A percentile compares a stretch with the other conserved stretches of the same genome.
These are phyloP conservation scores for Poeciliopsis retropinna DNA, from an alignment of 2,113 vertebrate genomes.

Conservation along the genomic window DNA sequence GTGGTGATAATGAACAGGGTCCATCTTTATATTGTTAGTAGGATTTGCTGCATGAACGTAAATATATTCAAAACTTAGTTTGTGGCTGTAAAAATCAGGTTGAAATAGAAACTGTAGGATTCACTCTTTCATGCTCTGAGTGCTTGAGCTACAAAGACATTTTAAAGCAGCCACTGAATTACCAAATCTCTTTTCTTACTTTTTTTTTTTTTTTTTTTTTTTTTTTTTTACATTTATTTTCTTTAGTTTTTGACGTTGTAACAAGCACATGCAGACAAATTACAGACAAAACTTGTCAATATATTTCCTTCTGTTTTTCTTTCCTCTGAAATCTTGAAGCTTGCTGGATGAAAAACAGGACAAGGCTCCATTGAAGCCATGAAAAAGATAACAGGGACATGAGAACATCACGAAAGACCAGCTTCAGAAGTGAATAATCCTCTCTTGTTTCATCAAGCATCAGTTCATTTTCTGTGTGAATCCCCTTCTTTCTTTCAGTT, in stretches of 20 bases:
- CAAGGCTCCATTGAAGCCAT: conserved; percentile 49
- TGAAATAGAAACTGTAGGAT: too few relatives aligned
- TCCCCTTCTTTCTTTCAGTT: conserved; percentile 19
- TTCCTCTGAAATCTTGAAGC: conserved; percentile 23
- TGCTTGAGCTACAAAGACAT: too few relatives aligned
- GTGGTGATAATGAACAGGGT: neutral
- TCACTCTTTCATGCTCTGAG: too few relatives aligned
- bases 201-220: neutral
- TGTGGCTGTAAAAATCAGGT: too few relatives aligned
- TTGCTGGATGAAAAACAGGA: conserved; percentile 23
- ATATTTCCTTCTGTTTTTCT: neutral
- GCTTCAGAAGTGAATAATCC: conserved; percentile 40
- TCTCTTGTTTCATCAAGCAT: conserved; percentile 41
- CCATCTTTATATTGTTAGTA: neutral
- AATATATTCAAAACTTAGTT: neutral
- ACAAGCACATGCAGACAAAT: neutral
- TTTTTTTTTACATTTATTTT: neutral
- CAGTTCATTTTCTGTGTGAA: conserved; percentile 50
- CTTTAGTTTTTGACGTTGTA: neutral
- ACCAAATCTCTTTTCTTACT: neutral
- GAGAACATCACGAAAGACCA: conserved; percentile 24
- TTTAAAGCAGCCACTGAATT: neutral
- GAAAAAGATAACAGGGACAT: conserved; percentile 13
- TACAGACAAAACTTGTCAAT: neutral
- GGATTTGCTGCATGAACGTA: too few relatives aligned